Conservation (phyloP, 2,888 invertebrate species). For the Erpobdella octoculata region DNA sequence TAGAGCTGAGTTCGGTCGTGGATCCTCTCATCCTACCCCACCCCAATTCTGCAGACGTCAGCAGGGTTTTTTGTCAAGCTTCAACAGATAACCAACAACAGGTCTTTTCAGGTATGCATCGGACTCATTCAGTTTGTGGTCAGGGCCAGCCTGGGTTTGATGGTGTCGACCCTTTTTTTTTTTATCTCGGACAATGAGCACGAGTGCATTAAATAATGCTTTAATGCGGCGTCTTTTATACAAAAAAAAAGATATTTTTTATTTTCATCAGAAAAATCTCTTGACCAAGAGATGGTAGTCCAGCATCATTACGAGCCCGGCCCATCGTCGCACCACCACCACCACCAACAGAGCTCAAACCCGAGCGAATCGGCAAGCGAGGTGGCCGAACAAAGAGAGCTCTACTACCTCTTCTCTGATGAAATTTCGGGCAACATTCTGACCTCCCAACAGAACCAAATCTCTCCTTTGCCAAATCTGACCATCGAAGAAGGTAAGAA, state of each 20-base stretch:
- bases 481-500: constrained; percentile 6
- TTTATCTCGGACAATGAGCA: too few relatives aligned
- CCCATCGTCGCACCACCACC: too few relatives aligned
- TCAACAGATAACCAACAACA: background rate
- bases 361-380: too few relatives aligned
- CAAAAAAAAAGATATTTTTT: too few relatives aligned
- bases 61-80: background rate
- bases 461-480: background rate
- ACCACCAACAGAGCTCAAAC: too few relatives aligned
- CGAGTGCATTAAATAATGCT: too few relatives aligned
- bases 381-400: too few relatives aligned
- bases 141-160: background rate
- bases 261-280: background rate
- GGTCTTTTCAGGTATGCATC: constrained; percentile 3
- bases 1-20: background rate
- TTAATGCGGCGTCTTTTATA: background rate
- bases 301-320: too few relatives aligned
- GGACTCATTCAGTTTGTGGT: background rate
- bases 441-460: background rate
- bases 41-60: background rate
- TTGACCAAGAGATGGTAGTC: background rate
- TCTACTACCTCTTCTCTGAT: background rate
- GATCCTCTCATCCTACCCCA: background rate
- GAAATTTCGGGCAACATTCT: background rate
- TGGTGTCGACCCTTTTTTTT: too few relatives aligned